Percentiles rank a stretch among this genome's conserved stretches.
phyloP scores from a whole-genome alignment of 2,113 vertebrate genomes.

The Paracanthobrama guichenoti region DNA sequence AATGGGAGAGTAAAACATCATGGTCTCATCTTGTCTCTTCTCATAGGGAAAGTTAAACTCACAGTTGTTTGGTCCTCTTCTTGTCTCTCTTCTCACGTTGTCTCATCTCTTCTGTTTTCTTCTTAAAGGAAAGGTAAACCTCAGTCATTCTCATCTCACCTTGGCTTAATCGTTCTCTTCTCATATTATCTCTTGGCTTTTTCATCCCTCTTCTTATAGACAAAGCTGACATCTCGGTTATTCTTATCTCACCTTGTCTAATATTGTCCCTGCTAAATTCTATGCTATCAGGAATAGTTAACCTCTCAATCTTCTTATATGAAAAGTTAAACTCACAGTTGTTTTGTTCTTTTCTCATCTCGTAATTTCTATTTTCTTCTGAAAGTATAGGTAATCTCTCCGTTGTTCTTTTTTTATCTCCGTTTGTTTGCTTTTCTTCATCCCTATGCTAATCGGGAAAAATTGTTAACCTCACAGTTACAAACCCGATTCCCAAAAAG shows the following conservation, averaged over 20 bases:
- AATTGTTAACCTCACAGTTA: no score
- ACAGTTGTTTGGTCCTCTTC: background rate
- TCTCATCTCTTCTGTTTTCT: background rate
- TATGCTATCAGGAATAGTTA: background rate
- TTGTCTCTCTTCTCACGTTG: background rate
- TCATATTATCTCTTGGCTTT: background rate
- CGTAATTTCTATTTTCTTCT: no score
- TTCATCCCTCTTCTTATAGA: background rate
- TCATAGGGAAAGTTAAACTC: background rate
- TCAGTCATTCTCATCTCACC: background rate
- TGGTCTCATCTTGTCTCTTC: background rate
- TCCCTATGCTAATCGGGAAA: no score
- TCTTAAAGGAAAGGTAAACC: background rate
- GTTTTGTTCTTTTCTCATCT: no score
- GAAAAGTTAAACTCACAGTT: no score
- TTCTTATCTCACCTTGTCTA: background rate
- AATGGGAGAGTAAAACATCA: conserved; percentile 3
- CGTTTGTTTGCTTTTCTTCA: background rate
- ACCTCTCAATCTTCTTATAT: background rate
- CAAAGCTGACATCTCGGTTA: background rate
- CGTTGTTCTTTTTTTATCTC: no score
- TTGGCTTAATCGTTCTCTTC: no score
- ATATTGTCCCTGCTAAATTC: background rate
- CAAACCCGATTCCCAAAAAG: no score
- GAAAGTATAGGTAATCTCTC: no score